Evolutionary conservation across 2,888 invertebrate genomes (phyloP), one percentile per base, ranked within the genome.

Genomic region (Cordilura impudica): DNA sequence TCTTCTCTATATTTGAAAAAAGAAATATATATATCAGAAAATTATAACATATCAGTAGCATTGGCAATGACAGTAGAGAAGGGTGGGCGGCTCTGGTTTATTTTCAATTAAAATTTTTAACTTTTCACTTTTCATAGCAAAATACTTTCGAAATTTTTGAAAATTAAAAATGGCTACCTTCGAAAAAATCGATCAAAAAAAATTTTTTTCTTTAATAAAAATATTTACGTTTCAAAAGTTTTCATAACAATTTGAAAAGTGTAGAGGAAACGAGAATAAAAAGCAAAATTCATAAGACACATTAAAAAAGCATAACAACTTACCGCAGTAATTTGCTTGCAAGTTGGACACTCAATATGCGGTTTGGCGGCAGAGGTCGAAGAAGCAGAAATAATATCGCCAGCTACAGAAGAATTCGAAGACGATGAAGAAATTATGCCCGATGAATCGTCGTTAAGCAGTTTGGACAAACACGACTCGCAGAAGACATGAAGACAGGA

Each of bases 401-500:
- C 85, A 47, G 83, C 84, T 73, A 84, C 83, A 18, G 86, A 87
- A 14, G 87, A 87, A 26, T 84, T 82, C 51, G 93, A 83, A 92
- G 91, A 85, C 92, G 91, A 89, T 93, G 81, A 84, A 73, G 88
- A 86, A 18, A 84, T 75, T 53, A 83, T 85, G 0, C 92, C 83
- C 92, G 91, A 85, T 92, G 91, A 89, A 88, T 94, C 94, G 85
- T 93, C 93, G 81, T 93, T 92, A 86, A 95, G 91, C 86, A 95
- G 92, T 88, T 95, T 95, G 88, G 95, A 94, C 86, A 98, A 92
- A 90, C 98, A 98, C 83, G 93, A 93, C 91, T 97, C 96, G 91
- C 98, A 98, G 91, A 97, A 98, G 63, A 96, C 96, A 91, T 98
- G 98, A 88, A 98, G 94, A 91, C 98, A 98, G 85, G 95, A 94